A percentile compares a stretch with the other conserved stretches of the same genome.
phyloP scores from a whole-genome alignment of 2,797 vertebrate genomes.

The Manis javanica region DNA sequence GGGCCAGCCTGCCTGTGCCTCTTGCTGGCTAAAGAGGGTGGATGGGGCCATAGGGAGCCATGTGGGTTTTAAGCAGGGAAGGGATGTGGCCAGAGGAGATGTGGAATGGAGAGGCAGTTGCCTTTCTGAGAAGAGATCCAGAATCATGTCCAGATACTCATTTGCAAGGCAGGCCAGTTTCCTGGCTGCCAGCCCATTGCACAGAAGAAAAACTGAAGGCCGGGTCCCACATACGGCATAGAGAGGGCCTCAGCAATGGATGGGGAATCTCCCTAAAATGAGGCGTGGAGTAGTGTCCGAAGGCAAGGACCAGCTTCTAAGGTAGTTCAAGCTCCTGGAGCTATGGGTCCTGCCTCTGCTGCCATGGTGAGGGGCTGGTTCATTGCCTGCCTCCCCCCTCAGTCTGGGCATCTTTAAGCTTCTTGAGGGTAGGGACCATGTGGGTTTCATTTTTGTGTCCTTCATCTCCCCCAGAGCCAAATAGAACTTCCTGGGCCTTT shows the following conservation, averaged over 20 bases:
- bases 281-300: neutral
- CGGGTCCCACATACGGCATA: neutral
- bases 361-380: neutral
- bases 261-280: neutral
- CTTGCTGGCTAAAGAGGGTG: neutral
- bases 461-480: neutral
- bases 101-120: neutral
- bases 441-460: constrained; percentile 43
- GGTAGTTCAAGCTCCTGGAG: neutral
- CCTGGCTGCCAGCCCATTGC: neutral
- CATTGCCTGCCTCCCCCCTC: no score
- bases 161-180: neutral
- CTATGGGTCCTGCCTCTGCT: neutral
- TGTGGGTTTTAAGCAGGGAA: neutral
- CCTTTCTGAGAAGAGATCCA: neutral
- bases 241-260: neutral
- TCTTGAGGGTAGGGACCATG: neutral
- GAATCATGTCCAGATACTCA: neutral
- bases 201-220: constrained; percentile 10
- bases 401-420: neutral
- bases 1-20: neutral
- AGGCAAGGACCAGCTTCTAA: neutral
- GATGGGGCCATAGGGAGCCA: neutral
- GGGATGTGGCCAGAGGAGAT: neutral
- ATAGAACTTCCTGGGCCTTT: neutral